Conservation (phyloP, 2,797 vertebrate species). For the Myotis pilosus region DNA sequence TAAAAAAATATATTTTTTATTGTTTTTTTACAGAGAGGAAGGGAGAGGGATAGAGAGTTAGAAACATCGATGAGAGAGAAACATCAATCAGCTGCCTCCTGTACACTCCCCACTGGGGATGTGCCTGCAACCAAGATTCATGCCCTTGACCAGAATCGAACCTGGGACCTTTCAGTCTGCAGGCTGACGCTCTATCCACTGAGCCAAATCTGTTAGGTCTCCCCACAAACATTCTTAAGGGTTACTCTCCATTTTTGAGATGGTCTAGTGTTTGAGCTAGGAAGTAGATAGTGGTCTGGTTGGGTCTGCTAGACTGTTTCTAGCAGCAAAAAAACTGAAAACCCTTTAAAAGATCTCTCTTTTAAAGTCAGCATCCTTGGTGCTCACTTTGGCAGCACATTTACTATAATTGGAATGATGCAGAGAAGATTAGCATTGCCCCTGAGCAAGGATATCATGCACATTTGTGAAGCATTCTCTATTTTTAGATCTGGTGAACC, state of each 20-base stretch:
- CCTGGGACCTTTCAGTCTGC: no score
- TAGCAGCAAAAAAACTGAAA: neutral
- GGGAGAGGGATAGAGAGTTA: no score
- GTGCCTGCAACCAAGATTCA: no score
- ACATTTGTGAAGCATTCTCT: neutral
- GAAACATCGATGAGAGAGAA: no score
- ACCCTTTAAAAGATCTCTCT: neutral
- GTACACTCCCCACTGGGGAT: no score
- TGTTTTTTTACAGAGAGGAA: no score
- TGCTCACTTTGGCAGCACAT: neutral
- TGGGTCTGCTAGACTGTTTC: neutral
- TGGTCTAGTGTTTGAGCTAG: neutral
- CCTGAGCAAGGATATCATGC: neutral
- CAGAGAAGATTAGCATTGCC: neutral
- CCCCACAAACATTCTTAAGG: neutral
- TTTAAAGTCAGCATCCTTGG: neutral
- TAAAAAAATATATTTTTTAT: no score
- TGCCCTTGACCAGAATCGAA: no score
- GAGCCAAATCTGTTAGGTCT: neutral
- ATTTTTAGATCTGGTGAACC: neutral
- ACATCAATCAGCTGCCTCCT: no score
- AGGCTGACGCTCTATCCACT: no score
- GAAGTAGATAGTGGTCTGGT: neutral
- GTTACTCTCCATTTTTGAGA: neutral
- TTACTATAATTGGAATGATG: neutral